Percentiles rank a stretch among this genome's conserved stretches.
phyloP scores from a whole-genome alignment of 2,113 vertebrate genomes.

The Sebastes fasciatus region DNA sequence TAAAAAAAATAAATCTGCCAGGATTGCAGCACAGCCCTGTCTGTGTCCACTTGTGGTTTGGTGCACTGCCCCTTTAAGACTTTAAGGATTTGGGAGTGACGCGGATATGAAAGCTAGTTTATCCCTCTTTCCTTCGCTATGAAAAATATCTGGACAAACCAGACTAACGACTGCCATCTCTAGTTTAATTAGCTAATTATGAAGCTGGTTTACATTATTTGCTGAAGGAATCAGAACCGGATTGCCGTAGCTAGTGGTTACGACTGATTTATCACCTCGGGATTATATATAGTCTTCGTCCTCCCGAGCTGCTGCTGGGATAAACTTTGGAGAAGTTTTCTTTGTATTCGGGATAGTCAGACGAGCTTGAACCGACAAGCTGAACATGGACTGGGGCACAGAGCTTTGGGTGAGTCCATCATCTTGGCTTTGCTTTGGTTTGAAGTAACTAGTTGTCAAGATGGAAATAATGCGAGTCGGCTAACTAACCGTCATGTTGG shows the following conservation, averaged over 20 bases:
- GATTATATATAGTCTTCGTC: conserved; percentile 46
- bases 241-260: conserved; percentile 6
- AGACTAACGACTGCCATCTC: conserved; percentile 25
- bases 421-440: background rate
- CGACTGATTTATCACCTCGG: conserved; percentile 48
- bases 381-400: conserved; percentile 87
- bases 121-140: conserved; percentile 80
- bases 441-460: no score
- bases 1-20: background rate
- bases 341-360: conserved; percentile 75
- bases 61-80: conserved; percentile 84
- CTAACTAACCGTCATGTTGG: background rate
- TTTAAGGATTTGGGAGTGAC: conserved; percentile 88
- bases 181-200: conserved; percentile 31
- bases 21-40: background rate
- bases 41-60: background rate
- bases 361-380: conserved; percentile 57
- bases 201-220: conserved; percentile 6
- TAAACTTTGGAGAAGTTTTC: conserved; percentile 82
- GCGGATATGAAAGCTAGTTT: conserved; percentile 83
- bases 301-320: conserved; percentile 59
- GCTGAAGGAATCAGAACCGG: conserved; percentile 13
- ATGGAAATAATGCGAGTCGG: background rate
- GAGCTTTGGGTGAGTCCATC: conserved; percentile 86
- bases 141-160: conserved; percentile 74